These are phyloP conservation scores for Hepsetus odoe DNA, from an alignment of 2,113 vertebrate species.

Conservation along the genomic window DNA sequence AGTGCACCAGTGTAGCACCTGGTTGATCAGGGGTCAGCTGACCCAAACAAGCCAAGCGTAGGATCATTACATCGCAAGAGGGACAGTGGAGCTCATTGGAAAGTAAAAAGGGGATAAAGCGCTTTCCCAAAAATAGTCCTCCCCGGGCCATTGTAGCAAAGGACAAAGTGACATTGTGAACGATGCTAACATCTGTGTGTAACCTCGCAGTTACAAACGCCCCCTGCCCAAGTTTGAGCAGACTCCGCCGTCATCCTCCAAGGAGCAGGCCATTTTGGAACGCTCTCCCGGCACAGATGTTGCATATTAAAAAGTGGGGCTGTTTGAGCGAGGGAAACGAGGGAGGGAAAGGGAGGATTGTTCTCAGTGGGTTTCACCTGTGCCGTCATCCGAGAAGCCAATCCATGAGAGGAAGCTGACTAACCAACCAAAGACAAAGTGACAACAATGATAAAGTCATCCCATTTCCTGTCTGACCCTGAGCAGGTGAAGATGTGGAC, in stretches of 20 bases:
- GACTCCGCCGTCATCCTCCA: constrained; percentile 78
- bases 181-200: constrained; percentile 80
- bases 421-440: constrained; percentile 81
- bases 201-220: constrained; percentile 75
- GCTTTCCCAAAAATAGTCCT: constrained; percentile 72
- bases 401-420: constrained; percentile 76
- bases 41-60: constrained; percentile 54
- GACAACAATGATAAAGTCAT: constrained; percentile 81
- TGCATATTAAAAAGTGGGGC: constrained; percentile 83
- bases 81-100: constrained; percentile 65
- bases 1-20: constrained; percentile 53
- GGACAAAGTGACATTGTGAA: constrained; percentile 82
- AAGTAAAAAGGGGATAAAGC: constrained; percentile 69
- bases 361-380: constrained; percentile 79
- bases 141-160: constrained; percentile 71
- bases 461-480: constrained; percentile 72
- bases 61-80: constrained; percentile 65
- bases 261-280: constrained; percentile 84
- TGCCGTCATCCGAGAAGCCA: constrained; percentile 81
- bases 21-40: constrained; percentile 56
- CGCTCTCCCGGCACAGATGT: constrained; percentile 81
- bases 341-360: constrained; percentile 55
- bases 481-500: constrained; percentile 65
- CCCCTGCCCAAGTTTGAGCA: constrained; percentile 78
- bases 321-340: constrained; percentile 67